Evolutionary conservation across 2,888 invertebrate species (phyloP).

Genomic region (Nymphalis urticae): DNA sequence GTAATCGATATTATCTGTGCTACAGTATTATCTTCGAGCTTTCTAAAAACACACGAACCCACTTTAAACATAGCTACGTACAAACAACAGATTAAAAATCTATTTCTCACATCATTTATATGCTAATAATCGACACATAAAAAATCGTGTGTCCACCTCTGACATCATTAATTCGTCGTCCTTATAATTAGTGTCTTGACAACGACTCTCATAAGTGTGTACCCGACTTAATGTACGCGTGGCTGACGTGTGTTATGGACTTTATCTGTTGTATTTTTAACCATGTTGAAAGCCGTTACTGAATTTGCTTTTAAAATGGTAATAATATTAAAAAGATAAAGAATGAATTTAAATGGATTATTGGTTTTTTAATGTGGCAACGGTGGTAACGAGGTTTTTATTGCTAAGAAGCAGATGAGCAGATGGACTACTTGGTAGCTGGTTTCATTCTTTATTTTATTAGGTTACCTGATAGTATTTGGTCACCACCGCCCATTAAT

Average conservation of each 20-base stretch:
- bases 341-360: background rate
- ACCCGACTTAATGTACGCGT: constrained; percentile 52
- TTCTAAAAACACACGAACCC: constrained; percentile 34
- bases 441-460: too few relatives aligned
- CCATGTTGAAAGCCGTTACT: constrained; percentile 23
- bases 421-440: background rate
- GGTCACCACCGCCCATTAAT: too few relatives aligned
- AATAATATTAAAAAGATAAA: constrained; percentile 13
- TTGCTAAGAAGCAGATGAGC: background rate
- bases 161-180: constrained; percentile 49
- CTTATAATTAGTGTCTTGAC: constrained; percentile 62
- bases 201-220: constrained; percentile 46
- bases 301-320: constrained; percentile 19
- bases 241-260: constrained; percentile 56
- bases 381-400: background rate
- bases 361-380: background rate
- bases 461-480: too few relatives aligned
- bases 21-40: constrained; percentile 30
- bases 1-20: constrained; percentile 32
- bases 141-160: constrained; percentile 43
- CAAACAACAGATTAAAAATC: constrained; percentile 31
- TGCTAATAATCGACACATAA: constrained; percentile 49
- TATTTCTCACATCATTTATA: constrained; percentile 43
- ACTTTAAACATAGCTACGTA: constrained; percentile 28
- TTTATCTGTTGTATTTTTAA: constrained; percentile 45